phyloP scores from a whole-genome alignment of 2,797 vertebrate species.

The Chlorospingus flavigularis region DNA sequence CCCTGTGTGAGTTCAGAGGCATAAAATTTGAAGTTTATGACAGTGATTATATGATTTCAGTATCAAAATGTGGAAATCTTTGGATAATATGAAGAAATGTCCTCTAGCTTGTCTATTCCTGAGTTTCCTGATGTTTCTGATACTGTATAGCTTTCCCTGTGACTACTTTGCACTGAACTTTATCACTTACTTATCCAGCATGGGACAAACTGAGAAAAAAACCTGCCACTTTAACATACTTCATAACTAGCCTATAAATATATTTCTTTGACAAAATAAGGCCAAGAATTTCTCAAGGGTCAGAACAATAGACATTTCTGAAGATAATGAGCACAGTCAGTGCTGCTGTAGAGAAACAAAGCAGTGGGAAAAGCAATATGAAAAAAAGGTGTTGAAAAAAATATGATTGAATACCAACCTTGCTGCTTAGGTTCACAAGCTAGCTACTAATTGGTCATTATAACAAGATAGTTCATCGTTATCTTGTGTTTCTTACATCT shows the following conservation, averaged over 20 bases:
- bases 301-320: neutral
- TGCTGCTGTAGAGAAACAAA: neutral
- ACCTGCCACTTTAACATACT: neutral
- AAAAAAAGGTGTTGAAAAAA: neutral
- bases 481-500: neutral
- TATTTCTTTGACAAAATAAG: neutral
- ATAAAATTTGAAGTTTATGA: neutral
- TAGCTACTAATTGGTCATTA: conserved; percentile 32
- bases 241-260: neutral
- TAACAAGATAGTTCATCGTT: neutral
- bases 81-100: neutral
- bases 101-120: neutral
- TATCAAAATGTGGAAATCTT: neutral
- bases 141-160: neutral
- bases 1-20: neutral
- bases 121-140: neutral
- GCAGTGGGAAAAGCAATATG: neutral
- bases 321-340: conserved; percentile 27
- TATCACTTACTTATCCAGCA: neutral
- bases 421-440: conserved; percentile 1
- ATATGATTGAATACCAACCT: neutral
- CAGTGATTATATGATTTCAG: neutral
- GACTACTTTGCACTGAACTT: neutral
- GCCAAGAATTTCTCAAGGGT: neutral
- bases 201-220: neutral